These are phyloP conservation scores for Amphipoea oculea DNA, from an alignment of 2,888 invertebrate genomes.

Conservation along the genomic window DNA sequence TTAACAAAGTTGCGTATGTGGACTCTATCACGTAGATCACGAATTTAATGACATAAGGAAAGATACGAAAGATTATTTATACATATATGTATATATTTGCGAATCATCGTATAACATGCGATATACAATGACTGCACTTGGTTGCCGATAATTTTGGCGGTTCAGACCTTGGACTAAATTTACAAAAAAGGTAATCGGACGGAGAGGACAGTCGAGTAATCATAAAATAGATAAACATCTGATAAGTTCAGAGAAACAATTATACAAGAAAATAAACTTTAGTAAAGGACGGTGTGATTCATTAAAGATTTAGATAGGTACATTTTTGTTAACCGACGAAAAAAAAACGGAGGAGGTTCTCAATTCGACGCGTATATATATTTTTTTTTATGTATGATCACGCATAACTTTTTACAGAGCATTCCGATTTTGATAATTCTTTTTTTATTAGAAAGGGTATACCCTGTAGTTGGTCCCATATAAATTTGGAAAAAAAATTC, in stretches of 20 bases:
- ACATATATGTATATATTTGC: slow-evolving; percentile 40
- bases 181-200: slow-evolving; percentile 37
- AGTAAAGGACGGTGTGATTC: not conserved
- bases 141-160: slow-evolving; percentile 14
- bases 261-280: not conserved
- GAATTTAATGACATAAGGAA: slow-evolving; percentile 69
- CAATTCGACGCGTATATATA: too few species aligned
- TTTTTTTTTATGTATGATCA: too few species aligned
- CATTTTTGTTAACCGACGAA: too few species aligned
- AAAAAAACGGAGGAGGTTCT: too few species aligned
- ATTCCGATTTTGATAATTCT: too few species aligned
- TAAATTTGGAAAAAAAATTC: too few species aligned
- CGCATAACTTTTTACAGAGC: too few species aligned
- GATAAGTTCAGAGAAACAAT: slow-evolving; percentile 17
- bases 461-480: too few species aligned
- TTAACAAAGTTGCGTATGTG: slow-evolving; percentile 74
- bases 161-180: slow-evolving; percentile 49
- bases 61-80: slow-evolving; percentile 72
- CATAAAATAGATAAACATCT: slow-evolving; percentile 24
- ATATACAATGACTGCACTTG: slow-evolving; percentile 55
- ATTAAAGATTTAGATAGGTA: not conserved
- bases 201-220: slow-evolving; percentile 6
- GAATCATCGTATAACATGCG: slow-evolving; percentile 40
- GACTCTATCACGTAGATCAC: slow-evolving; percentile 81
- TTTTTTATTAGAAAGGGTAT: too few species aligned